A percentile compares a stretch with the other conserved stretches of the same genome.
Conservation (phyloP, 2,888 invertebrate species). For the Galeopsomyia nigrocyanea region DNA sequence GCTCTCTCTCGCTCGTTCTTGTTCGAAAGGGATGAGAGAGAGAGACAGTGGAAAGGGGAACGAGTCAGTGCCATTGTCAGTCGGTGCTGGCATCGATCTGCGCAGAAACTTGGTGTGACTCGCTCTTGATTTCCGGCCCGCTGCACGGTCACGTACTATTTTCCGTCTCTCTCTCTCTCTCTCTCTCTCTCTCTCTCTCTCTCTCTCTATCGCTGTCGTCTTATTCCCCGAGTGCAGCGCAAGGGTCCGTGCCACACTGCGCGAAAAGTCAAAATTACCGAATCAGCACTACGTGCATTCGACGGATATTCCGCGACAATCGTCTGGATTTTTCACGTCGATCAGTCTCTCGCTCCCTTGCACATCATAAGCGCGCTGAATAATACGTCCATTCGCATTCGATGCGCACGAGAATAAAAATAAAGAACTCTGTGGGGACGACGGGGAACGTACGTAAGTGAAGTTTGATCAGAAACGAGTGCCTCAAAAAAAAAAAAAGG, state of each 20-base stretch:
- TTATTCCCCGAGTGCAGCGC: not conserved
- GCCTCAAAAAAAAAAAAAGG: too few species aligned
- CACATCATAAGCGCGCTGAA: slow-evolving; percentile 4
- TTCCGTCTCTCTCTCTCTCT: slow-evolving; percentile 9
- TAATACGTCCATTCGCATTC: not conserved
- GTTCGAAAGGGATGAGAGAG: too few species aligned
- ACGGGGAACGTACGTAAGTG: slow-evolving; percentile 2
- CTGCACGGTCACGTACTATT: slow-evolving; percentile 12
- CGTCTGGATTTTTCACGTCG: slow-evolving; percentile 10
- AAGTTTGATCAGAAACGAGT: slow-evolving; percentile 19
- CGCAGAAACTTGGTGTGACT: too few species aligned
- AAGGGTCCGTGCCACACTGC: slow-evolving; percentile 50
- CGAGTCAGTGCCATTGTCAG: too few species aligned
- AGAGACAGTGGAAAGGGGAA: too few species aligned
- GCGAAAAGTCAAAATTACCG: slow-evolving; percentile 65
- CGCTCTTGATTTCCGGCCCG: not conserved
- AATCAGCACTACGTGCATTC: slow-evolving; percentile 63
- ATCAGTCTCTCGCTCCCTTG: not conserved
- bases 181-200: slow-evolving; percentile 8
- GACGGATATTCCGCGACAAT: slow-evolving; percentile 48
- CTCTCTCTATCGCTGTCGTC: not conserved
- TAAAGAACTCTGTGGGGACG: not conserved
- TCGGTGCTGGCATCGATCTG: too few species aligned
- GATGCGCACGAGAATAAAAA: not conserved
- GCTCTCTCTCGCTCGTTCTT: too few species aligned